Evolutionary conservation across 2,113 vertebrate species (phyloP), one percentile per base, ranked within the genome.

Genomic region (Laticauda laticaudata): DNA sequence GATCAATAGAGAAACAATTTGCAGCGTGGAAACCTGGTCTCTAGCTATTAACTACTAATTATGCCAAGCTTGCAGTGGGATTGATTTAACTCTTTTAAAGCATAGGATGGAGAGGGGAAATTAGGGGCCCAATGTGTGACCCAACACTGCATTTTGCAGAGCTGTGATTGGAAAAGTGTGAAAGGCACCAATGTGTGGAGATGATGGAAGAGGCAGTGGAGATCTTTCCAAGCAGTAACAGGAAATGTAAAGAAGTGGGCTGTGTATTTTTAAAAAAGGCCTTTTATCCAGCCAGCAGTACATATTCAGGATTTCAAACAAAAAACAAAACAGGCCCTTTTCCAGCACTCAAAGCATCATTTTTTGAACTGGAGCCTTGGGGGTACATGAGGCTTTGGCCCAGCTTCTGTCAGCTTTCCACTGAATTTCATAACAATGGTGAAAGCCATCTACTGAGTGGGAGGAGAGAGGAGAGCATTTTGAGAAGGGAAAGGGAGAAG

Each of bases 1-100:
- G 95, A 98, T 97, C 98, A 95, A 98, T 98, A 97, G 24, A 88
- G 96, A 97, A 97, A 97, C 97, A 96, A 96, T 97, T 96, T 97
- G 94, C 94, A 95, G 95, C 81, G 4, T 11, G 92, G 94, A 89
- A 96, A 93, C 88, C 51, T 34, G 53, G 88, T 93, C 95, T 95
- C 87, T 96, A 93, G 94, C 96, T 97, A 97, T 97, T 98, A 97
- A 96, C 57, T 53, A 93, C 96, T 95, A 97, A 97, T 97, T 98
- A 98, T 94, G 96, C 91, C 89, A 92, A 53, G 89, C 93, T 94
- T 95, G 94, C 96, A 95, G 61, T 92, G 95, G 94, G 96, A 95
- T 91, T 89, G 55, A 43, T 95, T 94, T 92, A 95, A 92, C 93
- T 64, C 85, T 96, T 97, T 93, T 89, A 89, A 94, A 57, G 61